Evolutionary conservation across 2,797 vertebrate genomes (phyloP).

Genomic region (Champsocephalus esox): DNA sequence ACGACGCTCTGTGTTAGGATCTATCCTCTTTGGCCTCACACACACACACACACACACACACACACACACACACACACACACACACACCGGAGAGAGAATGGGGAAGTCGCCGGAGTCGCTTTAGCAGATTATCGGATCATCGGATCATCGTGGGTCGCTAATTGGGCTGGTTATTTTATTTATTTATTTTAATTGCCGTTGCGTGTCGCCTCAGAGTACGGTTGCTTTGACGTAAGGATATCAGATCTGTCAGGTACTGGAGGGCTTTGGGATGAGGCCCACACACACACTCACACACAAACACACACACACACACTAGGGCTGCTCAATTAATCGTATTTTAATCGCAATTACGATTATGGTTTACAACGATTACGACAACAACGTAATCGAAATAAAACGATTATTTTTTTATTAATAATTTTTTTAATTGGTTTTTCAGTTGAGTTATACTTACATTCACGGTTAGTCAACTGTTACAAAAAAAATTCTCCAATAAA

Average conservation of each 20-base stretch:
- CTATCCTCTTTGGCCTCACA: conserved; percentile 42
- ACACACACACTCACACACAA: conserved; percentile 27
- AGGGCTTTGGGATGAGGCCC: conserved; percentile 50
- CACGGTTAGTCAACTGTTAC: too few species aligned
- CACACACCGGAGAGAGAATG: conserved; percentile 14
- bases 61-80: not conserved
- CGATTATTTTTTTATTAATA: too few species aligned
- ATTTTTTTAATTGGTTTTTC: too few species aligned
- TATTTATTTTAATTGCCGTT: conserved; percentile 71
- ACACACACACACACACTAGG: not conserved
- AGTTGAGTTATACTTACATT: too few species aligned
- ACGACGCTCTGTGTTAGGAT: conserved; percentile 50
- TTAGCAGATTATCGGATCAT: conserved; percentile 45
- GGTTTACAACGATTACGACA: too few species aligned
- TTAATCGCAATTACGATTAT: too few species aligned
- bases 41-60: too few species aligned
- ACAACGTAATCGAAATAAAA: too few species aligned
- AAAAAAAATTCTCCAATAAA: too few species aligned
- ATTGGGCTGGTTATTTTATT: conserved; percentile 57
- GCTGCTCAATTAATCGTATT: too few species aligned
- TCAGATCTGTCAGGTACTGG: conserved; percentile 69
- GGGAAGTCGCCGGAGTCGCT: conserved; percentile 19
- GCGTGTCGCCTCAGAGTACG: conserved; percentile 63
- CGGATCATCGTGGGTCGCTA: conserved; percentile 35
- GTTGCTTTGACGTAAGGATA: conserved; percentile 38